Evolutionary conservation across 2,113 vertebrate genomes (phyloP).

Genomic region (Manacus vitellinus): DNA sequence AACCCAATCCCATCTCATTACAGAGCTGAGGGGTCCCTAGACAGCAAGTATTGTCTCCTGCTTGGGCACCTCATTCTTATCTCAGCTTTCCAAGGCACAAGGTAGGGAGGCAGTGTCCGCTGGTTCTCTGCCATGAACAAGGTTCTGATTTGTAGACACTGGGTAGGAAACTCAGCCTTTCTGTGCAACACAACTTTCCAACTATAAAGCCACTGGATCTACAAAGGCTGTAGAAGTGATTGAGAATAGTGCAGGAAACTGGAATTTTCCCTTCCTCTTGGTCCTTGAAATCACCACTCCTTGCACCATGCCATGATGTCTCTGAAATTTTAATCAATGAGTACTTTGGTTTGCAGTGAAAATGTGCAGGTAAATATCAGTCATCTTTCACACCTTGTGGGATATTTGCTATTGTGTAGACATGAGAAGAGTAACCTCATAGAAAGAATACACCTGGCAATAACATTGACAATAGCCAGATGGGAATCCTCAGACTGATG

Average conservation of each 20-base stretch:
- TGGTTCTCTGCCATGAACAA: neutral
- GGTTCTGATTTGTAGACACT: neutral
- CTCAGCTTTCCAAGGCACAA: neutral
- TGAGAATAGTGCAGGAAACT: neutral
- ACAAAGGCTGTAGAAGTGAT: neutral
- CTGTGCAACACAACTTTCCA: neutral
- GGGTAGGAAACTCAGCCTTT: neutral
- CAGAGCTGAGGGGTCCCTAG: rapidly evolving
- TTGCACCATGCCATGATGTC: neutral
- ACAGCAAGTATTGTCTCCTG: neutral
- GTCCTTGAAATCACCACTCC: neutral
- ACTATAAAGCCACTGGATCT: neutral
- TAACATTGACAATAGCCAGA: neutral
- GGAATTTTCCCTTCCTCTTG: neutral
- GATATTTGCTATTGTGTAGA: neutral
- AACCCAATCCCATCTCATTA: neutral
- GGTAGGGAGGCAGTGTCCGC: neutral
- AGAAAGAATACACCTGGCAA: neutral
- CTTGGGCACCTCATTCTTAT: neutral
- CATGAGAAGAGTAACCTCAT: neutral
- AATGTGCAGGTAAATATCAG: neutral
- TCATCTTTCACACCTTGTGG: neutral
- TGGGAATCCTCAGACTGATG: slow-evolving; percentile 2
- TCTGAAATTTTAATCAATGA: neutral
- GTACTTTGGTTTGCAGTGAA: neutral